Evolutionary conservation across 2,113 vertebrate species (phyloP), one percentile per base, ranked within the genome.

Genomic region (Xenopus borealis): DNA sequence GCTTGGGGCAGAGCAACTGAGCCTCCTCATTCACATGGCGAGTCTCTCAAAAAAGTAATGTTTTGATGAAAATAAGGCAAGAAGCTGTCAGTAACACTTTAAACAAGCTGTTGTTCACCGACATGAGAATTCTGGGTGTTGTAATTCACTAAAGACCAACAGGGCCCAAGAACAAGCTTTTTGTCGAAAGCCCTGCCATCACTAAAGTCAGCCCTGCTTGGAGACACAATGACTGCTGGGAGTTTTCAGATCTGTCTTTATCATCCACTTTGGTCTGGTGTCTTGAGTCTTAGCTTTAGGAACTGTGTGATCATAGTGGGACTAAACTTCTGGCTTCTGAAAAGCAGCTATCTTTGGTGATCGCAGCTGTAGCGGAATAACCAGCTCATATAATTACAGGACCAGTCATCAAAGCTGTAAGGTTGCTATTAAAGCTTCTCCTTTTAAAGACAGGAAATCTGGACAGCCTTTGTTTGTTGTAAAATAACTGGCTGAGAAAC

Each of bases 361-460:
- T 55, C n/a, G 19, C 62, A 72, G 62, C 62, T 57, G 47, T 16
- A 23, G 46, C 14, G 47, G 33, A 10, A 46, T 44, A 12, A 65
- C 23, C 33, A 16, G 8, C 27, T n/a, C 13, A 46, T 65, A 65
- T 72, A 66, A 72, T 72, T 72, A 72, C 30, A 44, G 46, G 69
- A 62, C 19, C 50, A 40, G 4, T 33, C 44, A 52, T 71, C 61
- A 55, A 12, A 72, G 62, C 27, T 7, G n/a, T 17, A 62, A 12
- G 47, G 19, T 33, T 64, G 14, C 62, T 52, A 72, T 72, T 72
- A 72, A 44, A 57, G 19, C 62, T 64, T 66, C 62, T 65, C n/a
- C 61, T 13, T 30, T 58, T 52, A 33, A 17, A 65, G 50, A 17
- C 62, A 65, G 47, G 44, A 57, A 33, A 19, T 20, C 62, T 40